Percentiles rank a stretch among this genome's conserved stretches.
Conservation (phyloP, 2,888 invertebrate genomes). For the Sarcophaga rosellei region DNA sequence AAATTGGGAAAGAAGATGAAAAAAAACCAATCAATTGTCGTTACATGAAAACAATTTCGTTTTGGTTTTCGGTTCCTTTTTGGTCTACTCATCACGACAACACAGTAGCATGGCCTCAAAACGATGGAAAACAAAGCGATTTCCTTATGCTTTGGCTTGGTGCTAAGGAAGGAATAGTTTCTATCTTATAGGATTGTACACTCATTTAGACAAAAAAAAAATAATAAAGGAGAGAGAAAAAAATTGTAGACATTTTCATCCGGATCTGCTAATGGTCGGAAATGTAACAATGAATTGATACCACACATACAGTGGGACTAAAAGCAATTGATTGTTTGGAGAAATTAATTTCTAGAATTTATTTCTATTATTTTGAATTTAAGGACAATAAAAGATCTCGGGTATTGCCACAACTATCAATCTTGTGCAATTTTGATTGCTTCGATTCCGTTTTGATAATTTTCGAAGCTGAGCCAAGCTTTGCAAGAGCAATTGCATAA, state of each 20-base stretch:
- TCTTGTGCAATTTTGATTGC: too few relatives aligned
- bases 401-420: too few relatives aligned
- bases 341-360: neutral
- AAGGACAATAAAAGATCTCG: too few relatives aligned
- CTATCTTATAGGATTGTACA: conserved; percentile 45
- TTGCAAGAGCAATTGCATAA: too few relatives aligned
- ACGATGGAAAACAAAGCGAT: conserved; percentile 58
- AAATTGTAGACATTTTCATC: conserved; percentile 70
- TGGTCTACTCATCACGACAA: conserved; percentile 11
- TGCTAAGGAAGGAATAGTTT: conserved; percentile 39
- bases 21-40: conserved; percentile 78
- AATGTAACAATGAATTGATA: conserved; percentile 67
- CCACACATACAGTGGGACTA: conserved; percentile 41
- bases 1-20: conserved; percentile 32
- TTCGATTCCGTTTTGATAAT: too few relatives aligned
- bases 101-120: conserved; percentile 38
- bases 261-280: conserved; percentile 72
- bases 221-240: conserved; percentile 3
- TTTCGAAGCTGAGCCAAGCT: too few relatives aligned
- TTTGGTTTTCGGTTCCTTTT: conserved; percentile 21
- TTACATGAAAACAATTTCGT: conserved; percentile 63
- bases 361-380: too few relatives aligned
- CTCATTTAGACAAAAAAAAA: conserved; percentile 44
- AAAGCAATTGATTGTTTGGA: neutral
- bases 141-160: conserved; percentile 49